Percentiles rank a stretch among this genome's conserved stretches.
Conservation (phyloP, 2,113 vertebrate species). For the Origma solitaria region DNA sequence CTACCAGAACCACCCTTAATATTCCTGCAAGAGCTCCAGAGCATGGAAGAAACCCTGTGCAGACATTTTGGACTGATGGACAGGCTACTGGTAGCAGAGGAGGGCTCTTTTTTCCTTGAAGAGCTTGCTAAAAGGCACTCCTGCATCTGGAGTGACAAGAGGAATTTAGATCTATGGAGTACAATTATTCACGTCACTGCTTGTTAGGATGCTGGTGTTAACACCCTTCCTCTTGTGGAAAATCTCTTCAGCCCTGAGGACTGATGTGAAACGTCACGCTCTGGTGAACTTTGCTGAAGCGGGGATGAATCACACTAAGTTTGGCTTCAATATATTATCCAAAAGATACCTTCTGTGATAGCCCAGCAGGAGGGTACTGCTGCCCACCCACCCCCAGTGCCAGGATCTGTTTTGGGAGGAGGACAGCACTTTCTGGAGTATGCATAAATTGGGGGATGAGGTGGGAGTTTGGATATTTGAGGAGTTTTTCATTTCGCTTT, state of each 20-base stretch:
- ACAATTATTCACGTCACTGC: neutral
- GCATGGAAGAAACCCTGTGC: neutral
- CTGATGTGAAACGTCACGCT: neutral
- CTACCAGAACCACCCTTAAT: neutral
- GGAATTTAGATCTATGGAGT: conserved; percentile 9
- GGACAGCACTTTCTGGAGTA: neutral
- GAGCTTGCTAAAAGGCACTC: neutral
- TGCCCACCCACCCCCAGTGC: neutral
- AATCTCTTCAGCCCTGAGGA: conserved; percentile 24
- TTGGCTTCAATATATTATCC: neutral
- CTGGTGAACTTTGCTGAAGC: neutral
- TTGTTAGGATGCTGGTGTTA: conserved; percentile 36
- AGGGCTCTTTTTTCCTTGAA: neutral
- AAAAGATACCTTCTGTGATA: neutral
- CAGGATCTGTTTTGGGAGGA: neutral
- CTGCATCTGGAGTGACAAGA: conserved; percentile 6
- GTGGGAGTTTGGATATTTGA: neutral
- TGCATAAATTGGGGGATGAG: rapidly evolving
- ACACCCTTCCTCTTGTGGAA: conserved; percentile 63
- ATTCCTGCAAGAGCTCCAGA: neutral
- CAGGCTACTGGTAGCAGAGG: neutral
- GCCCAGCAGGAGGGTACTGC: neutral
- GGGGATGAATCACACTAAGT: neutral
- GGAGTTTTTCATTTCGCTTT: neutral
- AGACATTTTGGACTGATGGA: neutral